Evolutionary conservation across 2,888 invertebrate species (phyloP).

Genomic region (Dascillus cervinus): DNA sequence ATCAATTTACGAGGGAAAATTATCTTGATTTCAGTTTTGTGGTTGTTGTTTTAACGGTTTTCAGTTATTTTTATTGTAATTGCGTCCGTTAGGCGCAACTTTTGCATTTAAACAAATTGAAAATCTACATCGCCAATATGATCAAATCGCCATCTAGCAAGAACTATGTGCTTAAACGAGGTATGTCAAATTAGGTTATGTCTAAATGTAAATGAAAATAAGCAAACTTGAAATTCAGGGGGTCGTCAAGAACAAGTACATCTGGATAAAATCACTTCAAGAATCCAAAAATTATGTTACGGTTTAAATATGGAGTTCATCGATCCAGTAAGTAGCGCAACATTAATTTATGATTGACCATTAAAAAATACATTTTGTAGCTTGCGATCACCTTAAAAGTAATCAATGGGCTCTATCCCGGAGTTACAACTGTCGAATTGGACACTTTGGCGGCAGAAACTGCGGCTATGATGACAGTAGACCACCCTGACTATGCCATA

Average conservation of each 20-base stretch:
- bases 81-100: too few species aligned
- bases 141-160: slow-evolving; percentile 42
- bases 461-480: slow-evolving; percentile 95
- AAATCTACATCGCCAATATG: slow-evolving; percentile 37
- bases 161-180: slow-evolving; percentile 47
- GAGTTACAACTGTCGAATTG: slow-evolving; percentile 93
- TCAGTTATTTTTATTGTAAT: too few species aligned
- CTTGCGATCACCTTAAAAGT: slow-evolving; percentile 83
- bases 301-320: slow-evolving; percentile 93
- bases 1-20: too few species aligned
- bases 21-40: too few species aligned
- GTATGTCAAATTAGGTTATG: slow-evolving; percentile 28
- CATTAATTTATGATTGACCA: too few species aligned
- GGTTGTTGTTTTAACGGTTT: too few species aligned
- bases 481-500: slow-evolving; percentile 93
- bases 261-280: slow-evolving; percentile 96
- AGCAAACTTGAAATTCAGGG: slow-evolving; percentile 51
- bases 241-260: slow-evolving; percentile 87
- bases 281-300: slow-evolving; percentile 92
- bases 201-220: slow-evolving; percentile 1
- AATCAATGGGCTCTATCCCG: slow-evolving; percentile 89
- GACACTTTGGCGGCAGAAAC: slow-evolving; percentile 98
- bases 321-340: slow-evolving; percentile 83
- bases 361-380: slow-evolving; percentile 39
- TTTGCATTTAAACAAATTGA: too few species aligned